Evolutionary conservation across 2,888 invertebrate species (phyloP), one percentile per base, ranked within the genome.

Genomic region (Pherbina coryleti): DNA sequence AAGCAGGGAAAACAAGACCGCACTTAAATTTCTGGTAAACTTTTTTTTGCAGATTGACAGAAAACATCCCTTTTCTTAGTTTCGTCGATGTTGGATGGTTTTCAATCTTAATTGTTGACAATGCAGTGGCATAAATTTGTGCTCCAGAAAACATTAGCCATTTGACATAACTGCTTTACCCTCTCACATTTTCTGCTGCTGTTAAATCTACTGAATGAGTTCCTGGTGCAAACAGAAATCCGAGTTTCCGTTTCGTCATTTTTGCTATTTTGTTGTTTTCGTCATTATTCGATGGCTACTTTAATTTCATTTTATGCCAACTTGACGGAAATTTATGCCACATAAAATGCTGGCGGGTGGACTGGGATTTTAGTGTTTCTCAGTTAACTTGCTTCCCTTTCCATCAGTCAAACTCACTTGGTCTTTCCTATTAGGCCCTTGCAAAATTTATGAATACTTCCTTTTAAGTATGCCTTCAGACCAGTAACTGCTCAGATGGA

Each of bases 311-410:
- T 69, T 69, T 44, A 44, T 69, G 69, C 44, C 67, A 67, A 67
- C 31, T 69, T 44, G 44, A 69, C 44, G 69, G 69, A 49, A 44
- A 69, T 69, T 44, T 69, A 69, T 69, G 69, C 44, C 69, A 66
- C 60, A 60, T 28, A 28, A 28, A 60, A 60, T 17, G 25, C 11
- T 44, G 14, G 11, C 44, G 7, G 44, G 14, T 11, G 44, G 11
- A 2, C 2, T 2, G 44, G 31, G 31, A 31, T 5, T 37, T 37
- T 4, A 8, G 37, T 11, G 44, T 9, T 60, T 22, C 57, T 57
- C 8, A 22, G 57, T 25, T 57, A 11, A 3, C 22, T 5, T 4
- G 28, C 3, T 28, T 25, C 25, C 25, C 4, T 28, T 11, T 28
- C 14, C 22, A 17, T 28, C 55, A 3, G 44, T 44, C 44, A 44